Conservation (phyloP, 2,888 invertebrate species). For the Brenthis daphne region DNA sequence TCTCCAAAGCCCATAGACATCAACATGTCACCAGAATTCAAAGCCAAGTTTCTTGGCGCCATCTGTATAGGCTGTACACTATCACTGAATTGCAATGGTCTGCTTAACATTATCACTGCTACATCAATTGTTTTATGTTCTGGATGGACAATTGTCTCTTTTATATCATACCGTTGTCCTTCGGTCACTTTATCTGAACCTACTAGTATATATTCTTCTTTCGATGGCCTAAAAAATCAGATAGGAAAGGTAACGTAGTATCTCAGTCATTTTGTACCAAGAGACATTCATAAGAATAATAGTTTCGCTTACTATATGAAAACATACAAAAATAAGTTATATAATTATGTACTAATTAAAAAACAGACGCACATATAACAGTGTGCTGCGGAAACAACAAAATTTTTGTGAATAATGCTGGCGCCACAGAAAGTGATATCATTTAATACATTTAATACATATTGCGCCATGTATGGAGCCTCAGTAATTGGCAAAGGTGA, state of each 20-base stretch:
- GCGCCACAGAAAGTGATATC: not conserved
- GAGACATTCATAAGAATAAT: too few relatives aligned
- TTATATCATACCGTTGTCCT: conserved; percentile 18
- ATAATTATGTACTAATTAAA: not conserved
- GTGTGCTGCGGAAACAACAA: not conserved
- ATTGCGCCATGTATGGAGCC: not conserved
- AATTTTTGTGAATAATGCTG: not conserved
- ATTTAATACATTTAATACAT: too few relatives aligned
- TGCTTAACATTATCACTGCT: not conserved
- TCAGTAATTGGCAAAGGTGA: not conserved
- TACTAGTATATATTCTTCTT: conserved; percentile 15
- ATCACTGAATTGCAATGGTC: not conserved
- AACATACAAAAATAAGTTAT: too few relatives aligned
- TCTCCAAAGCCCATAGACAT: not conserved
- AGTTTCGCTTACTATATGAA: too few relatives aligned
- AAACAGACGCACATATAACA: not conserved
- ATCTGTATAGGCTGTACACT: not conserved
- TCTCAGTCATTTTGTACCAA: too few relatives aligned
- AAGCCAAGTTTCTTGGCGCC: not conserved
- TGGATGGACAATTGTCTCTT: conserved; percentile 12
- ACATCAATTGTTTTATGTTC: not conserved
- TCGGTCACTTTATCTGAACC: conserved; percentile 23
- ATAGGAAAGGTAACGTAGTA: too few relatives aligned
- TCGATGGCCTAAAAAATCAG: not conserved
- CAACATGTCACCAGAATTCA: not conserved